phyloP scores from a whole-genome alignment of 2,113 vertebrate genomes.

The Suncus etruscus region DNA sequence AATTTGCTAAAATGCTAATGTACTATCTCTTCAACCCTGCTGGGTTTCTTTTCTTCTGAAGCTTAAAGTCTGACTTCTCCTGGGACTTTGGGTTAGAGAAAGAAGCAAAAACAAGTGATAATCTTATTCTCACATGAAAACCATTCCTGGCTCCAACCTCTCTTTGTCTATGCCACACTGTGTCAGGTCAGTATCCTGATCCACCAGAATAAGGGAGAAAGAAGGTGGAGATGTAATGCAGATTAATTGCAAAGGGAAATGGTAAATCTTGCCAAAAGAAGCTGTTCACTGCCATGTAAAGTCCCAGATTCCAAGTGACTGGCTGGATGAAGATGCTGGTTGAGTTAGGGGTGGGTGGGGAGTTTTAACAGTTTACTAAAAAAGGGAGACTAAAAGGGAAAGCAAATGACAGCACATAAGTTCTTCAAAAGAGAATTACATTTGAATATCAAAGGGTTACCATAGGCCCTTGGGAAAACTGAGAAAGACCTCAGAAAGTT shows the following conservation, averaged over 20 bases:
- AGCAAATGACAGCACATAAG: not conserved
- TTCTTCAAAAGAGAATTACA: constrained; percentile 40
- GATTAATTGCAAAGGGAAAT: fast-evolving
- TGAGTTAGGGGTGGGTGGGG: not conserved
- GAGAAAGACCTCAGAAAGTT: not conserved
- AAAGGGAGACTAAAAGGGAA: not conserved
- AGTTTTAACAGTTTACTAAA: not conserved
- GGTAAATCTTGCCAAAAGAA: not conserved
- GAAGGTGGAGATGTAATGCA: fast-evolving
- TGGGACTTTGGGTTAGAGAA: not conserved
- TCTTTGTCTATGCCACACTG: fast-evolving
- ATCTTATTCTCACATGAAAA: not conserved
- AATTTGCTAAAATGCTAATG: too few species aligned
- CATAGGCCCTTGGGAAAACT: not conserved
- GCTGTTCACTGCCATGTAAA: fast-evolving
- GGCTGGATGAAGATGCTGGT: too few species aligned
- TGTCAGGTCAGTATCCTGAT: fast-evolving
- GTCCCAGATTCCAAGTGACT: fast-evolving
- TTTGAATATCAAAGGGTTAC: constrained; percentile 51
- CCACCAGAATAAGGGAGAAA: not conserved
- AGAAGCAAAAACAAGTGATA: not conserved
- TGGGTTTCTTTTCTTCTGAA: not conserved
- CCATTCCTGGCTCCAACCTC: not conserved
- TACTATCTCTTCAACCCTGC: too few species aligned
- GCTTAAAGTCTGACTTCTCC: not conserved